Evolutionary conservation across 2,113 vertebrate species (phyloP).

Genomic region (Equus przewalskii): DNA sequence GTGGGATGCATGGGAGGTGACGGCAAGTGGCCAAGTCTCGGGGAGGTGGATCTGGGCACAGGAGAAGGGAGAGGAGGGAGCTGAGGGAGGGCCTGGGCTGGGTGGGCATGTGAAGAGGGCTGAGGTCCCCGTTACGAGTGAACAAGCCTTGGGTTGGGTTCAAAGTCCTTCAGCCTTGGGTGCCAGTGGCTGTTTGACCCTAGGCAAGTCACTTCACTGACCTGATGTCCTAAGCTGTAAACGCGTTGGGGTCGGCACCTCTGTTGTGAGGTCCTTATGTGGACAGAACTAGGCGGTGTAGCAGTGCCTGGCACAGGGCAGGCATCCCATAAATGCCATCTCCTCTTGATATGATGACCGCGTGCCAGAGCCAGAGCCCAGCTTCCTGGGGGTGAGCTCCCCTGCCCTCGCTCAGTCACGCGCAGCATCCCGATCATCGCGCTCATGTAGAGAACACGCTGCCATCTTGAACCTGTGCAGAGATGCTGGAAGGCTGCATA

Average conservation of each 20-base stretch:
- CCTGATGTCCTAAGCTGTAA: neutral
- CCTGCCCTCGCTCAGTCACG: neutral
- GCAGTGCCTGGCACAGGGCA: neutral
- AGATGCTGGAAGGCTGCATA: neutral
- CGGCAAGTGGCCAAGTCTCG: neutral
- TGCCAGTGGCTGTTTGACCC: neutral
- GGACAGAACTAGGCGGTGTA: fast-evolving
- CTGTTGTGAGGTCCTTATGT: neutral
- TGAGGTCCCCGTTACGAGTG: neutral
- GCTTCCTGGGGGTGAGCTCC: neutral
- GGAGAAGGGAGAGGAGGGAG: neutral
- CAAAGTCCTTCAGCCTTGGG: neutral
- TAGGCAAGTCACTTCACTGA: neutral
- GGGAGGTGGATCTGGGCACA: too few relatives aligned
- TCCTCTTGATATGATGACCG: too few relatives aligned
- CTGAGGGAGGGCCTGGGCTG: neutral
- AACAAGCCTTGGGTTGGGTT: neutral
- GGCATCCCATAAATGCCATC: neutral
- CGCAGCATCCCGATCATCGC: too few relatives aligned
- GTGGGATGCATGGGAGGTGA: neutral
- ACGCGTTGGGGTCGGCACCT: neutral
- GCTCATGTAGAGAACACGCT: neutral
- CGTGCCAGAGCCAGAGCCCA: neutral
- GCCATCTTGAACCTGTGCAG: neutral
- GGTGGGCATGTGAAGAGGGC: too few relatives aligned